Conservation (phyloP, 2,888 invertebrate genomes). For the Rotaria socialis region DNA sequence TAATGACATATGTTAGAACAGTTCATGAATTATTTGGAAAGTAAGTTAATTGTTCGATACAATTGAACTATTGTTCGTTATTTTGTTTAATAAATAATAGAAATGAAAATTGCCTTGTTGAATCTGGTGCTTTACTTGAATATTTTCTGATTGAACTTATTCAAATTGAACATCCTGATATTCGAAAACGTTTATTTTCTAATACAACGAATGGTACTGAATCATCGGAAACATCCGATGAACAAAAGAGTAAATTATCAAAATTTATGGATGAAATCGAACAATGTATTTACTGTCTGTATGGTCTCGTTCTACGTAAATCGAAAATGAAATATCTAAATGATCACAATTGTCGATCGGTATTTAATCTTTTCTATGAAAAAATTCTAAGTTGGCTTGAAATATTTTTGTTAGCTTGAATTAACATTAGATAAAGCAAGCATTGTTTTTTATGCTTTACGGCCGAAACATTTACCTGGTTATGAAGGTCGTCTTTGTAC, state of each 20-base stretch:
- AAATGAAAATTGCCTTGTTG: background rate
- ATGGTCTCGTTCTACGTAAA: constrained; percentile 58
- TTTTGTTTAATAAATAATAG: background rate
- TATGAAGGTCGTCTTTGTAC: background rate
- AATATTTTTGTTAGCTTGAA: background rate
- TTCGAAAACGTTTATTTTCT: background rate
- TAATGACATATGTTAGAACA: background rate
- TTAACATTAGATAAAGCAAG: constrained; percentile 23
- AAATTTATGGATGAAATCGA: constrained; percentile 63
- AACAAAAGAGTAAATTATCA: constrained; percentile 2
- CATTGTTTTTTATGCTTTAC: constrained; percentile 5
- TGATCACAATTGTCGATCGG: constrained; percentile 1
- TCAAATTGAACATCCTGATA: constrained; percentile 23
- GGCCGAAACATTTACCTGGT: constrained; percentile 1
- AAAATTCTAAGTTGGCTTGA: too few species aligned
- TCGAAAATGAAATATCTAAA: constrained; percentile 43
- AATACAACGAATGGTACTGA: background rate
- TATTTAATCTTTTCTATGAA: background rate
- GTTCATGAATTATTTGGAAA: constrained; percentile 6
- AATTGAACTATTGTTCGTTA: background rate
- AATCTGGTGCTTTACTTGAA: background rate
- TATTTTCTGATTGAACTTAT: constrained; percentile 24
- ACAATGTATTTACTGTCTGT: constrained; percentile 79
- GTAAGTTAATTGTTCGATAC: background rate
- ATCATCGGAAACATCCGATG: background rate